Evolutionary conservation across 2,797 vertebrate species (phyloP).

Genomic region (Syngnathus rostellatus): DNA sequence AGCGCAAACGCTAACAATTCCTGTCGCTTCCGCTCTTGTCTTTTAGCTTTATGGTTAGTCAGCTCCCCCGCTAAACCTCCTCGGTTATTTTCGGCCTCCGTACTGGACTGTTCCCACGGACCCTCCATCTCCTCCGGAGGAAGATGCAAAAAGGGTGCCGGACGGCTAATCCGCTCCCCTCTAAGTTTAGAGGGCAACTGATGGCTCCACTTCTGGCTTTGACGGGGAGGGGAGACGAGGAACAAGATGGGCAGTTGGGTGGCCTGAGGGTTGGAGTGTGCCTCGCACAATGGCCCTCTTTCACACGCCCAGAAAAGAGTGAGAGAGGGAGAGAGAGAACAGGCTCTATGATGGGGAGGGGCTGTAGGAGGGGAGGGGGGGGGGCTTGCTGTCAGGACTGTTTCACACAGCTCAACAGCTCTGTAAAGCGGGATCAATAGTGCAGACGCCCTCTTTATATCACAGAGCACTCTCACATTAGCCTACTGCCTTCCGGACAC

Average conservation of each 20-base stretch:
- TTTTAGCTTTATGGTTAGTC: constrained; percentile 74
- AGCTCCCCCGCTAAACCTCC: constrained; percentile 71
- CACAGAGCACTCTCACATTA: constrained; percentile 55
- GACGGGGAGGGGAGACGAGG: constrained; percentile 37
- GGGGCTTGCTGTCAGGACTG: constrained; percentile 43
- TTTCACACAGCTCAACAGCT: constrained; percentile 58
- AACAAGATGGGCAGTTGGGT: constrained; percentile 63
- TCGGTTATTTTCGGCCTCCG: constrained; percentile 44
- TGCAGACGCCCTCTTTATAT: constrained; percentile 42
- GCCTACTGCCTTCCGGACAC: constrained; percentile 50
- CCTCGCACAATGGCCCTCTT: constrained; percentile 81
- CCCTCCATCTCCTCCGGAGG: constrained; percentile 65
- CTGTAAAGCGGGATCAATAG: constrained; percentile 66
- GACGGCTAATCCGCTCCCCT: constrained; percentile 69
- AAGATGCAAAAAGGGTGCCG: constrained; percentile 42
- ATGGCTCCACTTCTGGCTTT: constrained; percentile 77
- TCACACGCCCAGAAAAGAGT: constrained; percentile 63
- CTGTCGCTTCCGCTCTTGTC: constrained; percentile 77
- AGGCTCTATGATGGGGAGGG: constrained; percentile 46
- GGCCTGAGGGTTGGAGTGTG: constrained; percentile 81
- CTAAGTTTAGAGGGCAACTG: constrained; percentile 78
- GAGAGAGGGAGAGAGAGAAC: constrained; percentile 31
- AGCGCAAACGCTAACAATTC: constrained; percentile 88
- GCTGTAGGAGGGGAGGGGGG: constrained; percentile 41
- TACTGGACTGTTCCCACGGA: constrained; percentile 60